These are phyloP conservation scores for Aepyceros melampus DNA, from an alignment of 2,113 vertebrate genomes.

Conservation along the genomic window DNA sequence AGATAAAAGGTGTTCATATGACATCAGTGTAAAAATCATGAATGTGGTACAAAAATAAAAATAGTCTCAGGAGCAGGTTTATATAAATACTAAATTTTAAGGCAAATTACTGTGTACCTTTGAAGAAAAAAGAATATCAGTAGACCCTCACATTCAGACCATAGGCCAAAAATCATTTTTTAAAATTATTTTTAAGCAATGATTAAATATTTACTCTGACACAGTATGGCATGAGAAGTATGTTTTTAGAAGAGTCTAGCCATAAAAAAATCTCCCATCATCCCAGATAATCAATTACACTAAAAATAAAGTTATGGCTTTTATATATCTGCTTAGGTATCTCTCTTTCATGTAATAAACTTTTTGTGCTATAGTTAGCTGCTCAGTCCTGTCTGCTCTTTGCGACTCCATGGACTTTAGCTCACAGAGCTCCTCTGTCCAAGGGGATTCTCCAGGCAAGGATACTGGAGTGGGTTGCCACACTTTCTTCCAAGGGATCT, in stretches of 20 bases:
- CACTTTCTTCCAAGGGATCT: not conserved
- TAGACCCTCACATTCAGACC: not conserved
- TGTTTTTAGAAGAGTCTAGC: not conserved
- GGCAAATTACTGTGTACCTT: not conserved
- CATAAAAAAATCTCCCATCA: not conserved
- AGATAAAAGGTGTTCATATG: not conserved
- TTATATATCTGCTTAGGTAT: not conserved
- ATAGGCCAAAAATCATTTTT: not conserved
- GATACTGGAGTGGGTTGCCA: not conserved
- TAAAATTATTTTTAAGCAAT: not conserved
- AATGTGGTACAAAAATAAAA: not conserved
- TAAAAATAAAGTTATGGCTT: not conserved
- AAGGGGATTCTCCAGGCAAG: not conserved
- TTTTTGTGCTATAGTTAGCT: not conserved
- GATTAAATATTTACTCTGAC: not conserved
- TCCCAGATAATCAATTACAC: not conserved
- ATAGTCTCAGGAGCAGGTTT: not conserved
- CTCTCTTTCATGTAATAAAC: not conserved
- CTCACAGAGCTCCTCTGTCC: not conserved
- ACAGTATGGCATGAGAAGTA: not conserved
- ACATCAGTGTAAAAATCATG: not conserved
- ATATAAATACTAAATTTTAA: not conserved
- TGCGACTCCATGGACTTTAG: not conserved
- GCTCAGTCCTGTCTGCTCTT: not conserved
- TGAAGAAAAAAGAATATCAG: not conserved